Percentiles rank a stretch among this genome's conserved stretches.
Conservation (phyloP, 2,888 invertebrate genomes). For the Megamerina dolium region DNA sequence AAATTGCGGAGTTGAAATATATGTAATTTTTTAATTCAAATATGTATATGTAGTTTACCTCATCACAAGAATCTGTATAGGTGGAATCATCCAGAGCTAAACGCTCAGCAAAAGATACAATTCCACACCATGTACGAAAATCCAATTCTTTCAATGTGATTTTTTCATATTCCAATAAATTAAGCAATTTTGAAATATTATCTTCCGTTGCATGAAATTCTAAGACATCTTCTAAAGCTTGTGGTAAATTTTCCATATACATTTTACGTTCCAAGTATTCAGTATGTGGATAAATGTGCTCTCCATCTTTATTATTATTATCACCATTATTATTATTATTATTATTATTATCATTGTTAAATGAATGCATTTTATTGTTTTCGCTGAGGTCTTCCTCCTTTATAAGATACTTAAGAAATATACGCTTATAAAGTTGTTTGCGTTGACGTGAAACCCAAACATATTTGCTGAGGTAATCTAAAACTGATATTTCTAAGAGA, state of each 20-base stretch:
- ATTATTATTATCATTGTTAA: constrained; percentile 7
- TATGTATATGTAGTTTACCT: constrained; percentile 48
- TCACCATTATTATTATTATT: background rate
- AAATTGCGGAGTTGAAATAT: background rate
- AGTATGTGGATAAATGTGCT: background rate
- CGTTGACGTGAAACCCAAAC: constrained; percentile 57
- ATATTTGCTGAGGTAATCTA: constrained; percentile 65
- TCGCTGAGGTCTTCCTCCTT: constrained; percentile 40
- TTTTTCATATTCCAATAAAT: constrained; percentile 30
- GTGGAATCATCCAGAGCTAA: constrained; percentile 44
- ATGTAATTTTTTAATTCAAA: background rate
- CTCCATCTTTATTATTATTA: background rate
- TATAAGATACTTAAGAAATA: constrained; percentile 50
- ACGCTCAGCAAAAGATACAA: constrained; percentile 72
- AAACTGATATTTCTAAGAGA: constrained; percentile 59
- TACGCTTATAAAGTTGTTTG: constrained; percentile 54
- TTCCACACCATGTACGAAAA: constrained; percentile 72
- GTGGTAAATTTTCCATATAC: constrained; percentile 31
- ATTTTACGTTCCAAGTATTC: constrained; percentile 40
- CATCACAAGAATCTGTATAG: constrained; percentile 63
- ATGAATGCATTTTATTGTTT: constrained; percentile 22
- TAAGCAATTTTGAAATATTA: constrained; percentile 36
- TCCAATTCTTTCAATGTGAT: constrained; percentile 48
- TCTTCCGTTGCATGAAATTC: constrained; percentile 46
- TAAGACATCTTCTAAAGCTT: constrained; percentile 49